Conservation (phyloP, 2,797 vertebrate species). For the Picus viridis region DNA sequence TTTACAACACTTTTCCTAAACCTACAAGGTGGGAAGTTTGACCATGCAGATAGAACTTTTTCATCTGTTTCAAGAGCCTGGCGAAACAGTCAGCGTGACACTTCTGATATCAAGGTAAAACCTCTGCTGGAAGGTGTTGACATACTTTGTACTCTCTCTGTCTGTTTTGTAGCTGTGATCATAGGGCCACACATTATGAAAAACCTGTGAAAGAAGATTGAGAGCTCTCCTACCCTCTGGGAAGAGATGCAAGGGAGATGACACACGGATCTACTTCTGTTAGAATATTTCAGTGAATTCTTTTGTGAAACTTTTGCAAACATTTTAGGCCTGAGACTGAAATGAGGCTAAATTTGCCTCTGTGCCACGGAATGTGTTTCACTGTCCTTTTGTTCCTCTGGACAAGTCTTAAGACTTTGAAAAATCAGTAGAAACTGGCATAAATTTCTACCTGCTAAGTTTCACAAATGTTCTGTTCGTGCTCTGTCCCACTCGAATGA, state of each 20-base stretch:
- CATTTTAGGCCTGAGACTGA: not conserved
- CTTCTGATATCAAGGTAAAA: constrained; percentile 96
- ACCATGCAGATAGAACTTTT: constrained; percentile 96
- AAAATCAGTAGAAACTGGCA: not conserved
- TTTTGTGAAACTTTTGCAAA: not conserved
- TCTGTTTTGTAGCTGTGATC: not conserved
- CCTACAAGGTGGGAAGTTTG: constrained; percentile 98
- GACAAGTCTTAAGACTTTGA: not conserved
- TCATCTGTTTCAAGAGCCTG: constrained; percentile 95
- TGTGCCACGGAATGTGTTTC: not conserved
- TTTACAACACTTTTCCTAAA: constrained; percentile 98
- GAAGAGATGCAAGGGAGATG: not conserved
- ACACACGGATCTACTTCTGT: rapidly evolving
- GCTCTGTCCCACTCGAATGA: not conserved
- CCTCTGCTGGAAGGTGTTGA: not conserved
- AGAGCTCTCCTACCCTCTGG: not conserved
- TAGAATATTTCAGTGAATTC: not conserved
- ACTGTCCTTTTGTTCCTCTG: not conserved
- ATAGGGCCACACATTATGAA: not conserved
- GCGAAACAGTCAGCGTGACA: constrained; percentile 98
- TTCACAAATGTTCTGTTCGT: not conserved
- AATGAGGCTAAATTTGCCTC: not conserved
- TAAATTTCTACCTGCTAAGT: not conserved
- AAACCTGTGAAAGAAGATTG: not conserved
- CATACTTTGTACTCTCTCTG: not conserved